These are phyloP conservation scores for Cynopterus brachyotis DNA, from an alignment of 2,113 vertebrate genomes.

Conservation along the genomic window DNA sequence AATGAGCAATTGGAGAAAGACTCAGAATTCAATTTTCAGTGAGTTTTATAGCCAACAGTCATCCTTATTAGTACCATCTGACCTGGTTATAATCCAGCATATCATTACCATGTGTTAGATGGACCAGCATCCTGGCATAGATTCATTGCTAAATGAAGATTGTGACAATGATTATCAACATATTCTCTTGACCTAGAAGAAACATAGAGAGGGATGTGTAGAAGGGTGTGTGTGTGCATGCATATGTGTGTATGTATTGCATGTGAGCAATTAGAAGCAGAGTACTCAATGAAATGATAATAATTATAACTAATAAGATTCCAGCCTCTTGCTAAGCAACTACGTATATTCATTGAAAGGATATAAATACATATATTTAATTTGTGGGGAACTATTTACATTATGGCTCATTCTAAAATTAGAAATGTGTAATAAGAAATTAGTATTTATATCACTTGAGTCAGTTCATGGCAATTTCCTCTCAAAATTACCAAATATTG, in stretches of 20 bases:
- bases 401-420: constrained; percentile 4
- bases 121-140: background rate
- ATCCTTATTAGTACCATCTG: constrained; percentile 36
- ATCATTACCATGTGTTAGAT: background rate
- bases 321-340: background rate
- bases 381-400: background rate
- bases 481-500: constrained; percentile 46
- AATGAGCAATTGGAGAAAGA: background rate
- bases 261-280: background rate
- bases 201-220: background rate
- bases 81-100: background rate
- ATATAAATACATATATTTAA: background rate
- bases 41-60: background rate
- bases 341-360: background rate
- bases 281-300: background rate
- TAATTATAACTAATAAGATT: background rate
- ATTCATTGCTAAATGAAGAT: background rate
- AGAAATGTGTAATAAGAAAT: background rate
- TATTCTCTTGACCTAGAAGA: background rate
- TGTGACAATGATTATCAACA: background rate
- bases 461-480: constrained; percentile 26
- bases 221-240: background rate
- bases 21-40: background rate
- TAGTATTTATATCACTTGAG: constrained; percentile 27
- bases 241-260: background rate